A percentile compares a stretch with the other conserved stretches of the same genome.
Evolutionary conservation across 2,113 vertebrate genomes (phyloP).

Genomic region (Gallinago jamesoni): DNA sequence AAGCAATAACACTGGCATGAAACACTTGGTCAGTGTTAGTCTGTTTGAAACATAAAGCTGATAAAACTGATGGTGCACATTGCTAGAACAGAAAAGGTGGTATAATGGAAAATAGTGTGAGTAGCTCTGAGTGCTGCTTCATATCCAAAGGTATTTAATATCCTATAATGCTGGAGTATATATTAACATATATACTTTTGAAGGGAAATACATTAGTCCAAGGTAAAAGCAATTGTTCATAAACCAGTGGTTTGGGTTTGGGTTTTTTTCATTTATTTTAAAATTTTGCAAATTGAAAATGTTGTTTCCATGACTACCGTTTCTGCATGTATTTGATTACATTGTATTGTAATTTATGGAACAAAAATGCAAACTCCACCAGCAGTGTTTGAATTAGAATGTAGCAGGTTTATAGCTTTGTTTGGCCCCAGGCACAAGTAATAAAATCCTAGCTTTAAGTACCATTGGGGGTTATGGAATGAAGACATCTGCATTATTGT

Average conservation of each 20-base stretch:
- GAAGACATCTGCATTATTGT: slow-evolving; percentile 85
- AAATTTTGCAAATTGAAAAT: slow-evolving; percentile 63
- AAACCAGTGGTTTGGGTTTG: background rate
- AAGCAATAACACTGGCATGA: background rate
- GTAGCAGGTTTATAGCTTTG: slow-evolving; percentile 78
- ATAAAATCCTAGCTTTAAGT: slow-evolving; percentile 82
- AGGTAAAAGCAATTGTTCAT: slow-evolving; percentile 51
- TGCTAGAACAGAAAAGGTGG: background rate
- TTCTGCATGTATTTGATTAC: slow-evolving; percentile 74
- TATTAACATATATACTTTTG: background rate
- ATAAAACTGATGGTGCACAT: background rate
- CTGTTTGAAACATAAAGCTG: background rate
- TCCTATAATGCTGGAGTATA: slow-evolving; percentile 1
- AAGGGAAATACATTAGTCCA: slow-evolving; percentile 15
- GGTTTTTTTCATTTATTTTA: slow-evolving; percentile 48
- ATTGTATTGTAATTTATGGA: slow-evolving; percentile 71
- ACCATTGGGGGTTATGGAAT: slow-evolving; percentile 79
- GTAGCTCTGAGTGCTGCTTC: slow-evolving; percentile 21
- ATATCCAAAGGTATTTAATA: background rate
- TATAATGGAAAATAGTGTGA: background rate
- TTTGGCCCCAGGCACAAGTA: slow-evolving; percentile 79
- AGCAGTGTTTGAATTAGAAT: slow-evolving; percentile 71
- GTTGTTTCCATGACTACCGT: slow-evolving; percentile 65
- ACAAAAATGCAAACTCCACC: slow-evolving; percentile 64
- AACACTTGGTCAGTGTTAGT: background rate